Percentiles rank a stretch among this genome's conserved stretches.
Conservation (phyloP, 2,888 invertebrate species). For the Arctia plantaginis region DNA sequence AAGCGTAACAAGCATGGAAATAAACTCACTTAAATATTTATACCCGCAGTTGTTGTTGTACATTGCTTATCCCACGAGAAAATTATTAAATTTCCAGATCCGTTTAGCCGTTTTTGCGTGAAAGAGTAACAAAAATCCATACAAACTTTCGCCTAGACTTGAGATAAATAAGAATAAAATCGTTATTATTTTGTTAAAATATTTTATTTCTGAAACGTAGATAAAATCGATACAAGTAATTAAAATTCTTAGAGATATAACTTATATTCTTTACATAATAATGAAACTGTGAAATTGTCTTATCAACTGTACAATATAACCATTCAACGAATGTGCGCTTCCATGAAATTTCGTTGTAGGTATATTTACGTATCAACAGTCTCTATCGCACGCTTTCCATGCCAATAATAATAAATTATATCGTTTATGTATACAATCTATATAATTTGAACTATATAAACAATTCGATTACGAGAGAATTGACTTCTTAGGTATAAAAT, state of each 20-base stretch:
- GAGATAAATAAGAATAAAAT: conserved; percentile 45
- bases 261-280: conserved; percentile 82
- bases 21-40: no score
- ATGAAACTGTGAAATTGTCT: conserved; percentile 84
- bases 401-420: conserved; percentile 69
- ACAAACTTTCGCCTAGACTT: no score
- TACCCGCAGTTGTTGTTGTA: no score
- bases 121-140: no score
- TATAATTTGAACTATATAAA: conserved; percentile 69
- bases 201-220: conserved; percentile 87
- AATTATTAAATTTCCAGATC: no score
- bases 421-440: conserved; percentile 60
- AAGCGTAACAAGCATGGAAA: no score
- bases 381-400: conserved; percentile 74
- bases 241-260: conserved; percentile 84
- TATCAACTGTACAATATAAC: conserved; percentile 73
- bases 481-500: conserved; percentile 81
- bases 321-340: conserved; percentile 73
- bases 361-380: conserved; percentile 68
- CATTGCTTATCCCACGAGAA: no score
- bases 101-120: no score
- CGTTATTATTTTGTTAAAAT: conserved; percentile 81
- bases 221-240: conserved; percentile 87
- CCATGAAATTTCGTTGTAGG: conserved; percentile 70
- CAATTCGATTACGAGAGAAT: conserved; percentile 78